phyloP scores from a whole-genome alignment of 1,140 invertebrate genomes.

The Cyclargus thomasi region DNA sequence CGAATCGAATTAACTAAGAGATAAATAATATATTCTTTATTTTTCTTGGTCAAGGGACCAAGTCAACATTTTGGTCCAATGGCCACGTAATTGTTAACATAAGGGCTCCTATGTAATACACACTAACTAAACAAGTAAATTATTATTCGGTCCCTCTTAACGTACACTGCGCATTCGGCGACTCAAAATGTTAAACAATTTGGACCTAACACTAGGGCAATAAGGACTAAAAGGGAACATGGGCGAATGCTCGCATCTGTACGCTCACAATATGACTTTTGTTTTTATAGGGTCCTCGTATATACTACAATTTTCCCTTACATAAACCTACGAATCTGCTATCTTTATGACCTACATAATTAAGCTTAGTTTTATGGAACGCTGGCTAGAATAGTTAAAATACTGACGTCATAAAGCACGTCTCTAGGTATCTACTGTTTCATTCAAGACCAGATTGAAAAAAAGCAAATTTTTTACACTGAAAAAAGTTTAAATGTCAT shows the following conservation, averaged over 20 bases:
- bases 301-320: neutral
- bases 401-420: too few species aligned
- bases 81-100: neutral
- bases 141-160: neutral
- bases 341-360: neutral
- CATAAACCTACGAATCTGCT: neutral
- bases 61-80: neutral
- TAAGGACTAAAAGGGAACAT: neutral
- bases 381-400: too few species aligned
- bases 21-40: too few species aligned
- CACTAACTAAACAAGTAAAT: constrained; percentile 3
- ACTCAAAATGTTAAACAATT: neutral
- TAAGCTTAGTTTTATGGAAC: too few species aligned
- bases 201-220: neutral
- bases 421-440: too few species aligned
- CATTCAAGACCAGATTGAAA: too few species aligned
- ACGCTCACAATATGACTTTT: neutral
- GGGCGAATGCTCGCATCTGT: neutral
- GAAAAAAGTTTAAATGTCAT: too few species aligned
- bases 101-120: constrained; percentile 1
- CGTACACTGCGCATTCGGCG: neutral
- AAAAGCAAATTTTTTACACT: too few species aligned
- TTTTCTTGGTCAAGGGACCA: neutral
- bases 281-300: neutral
- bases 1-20: too few species aligned